phyloP scores from a whole-genome alignment of 2,797 vertebrate species.

The Sebastiscus tertius region DNA sequence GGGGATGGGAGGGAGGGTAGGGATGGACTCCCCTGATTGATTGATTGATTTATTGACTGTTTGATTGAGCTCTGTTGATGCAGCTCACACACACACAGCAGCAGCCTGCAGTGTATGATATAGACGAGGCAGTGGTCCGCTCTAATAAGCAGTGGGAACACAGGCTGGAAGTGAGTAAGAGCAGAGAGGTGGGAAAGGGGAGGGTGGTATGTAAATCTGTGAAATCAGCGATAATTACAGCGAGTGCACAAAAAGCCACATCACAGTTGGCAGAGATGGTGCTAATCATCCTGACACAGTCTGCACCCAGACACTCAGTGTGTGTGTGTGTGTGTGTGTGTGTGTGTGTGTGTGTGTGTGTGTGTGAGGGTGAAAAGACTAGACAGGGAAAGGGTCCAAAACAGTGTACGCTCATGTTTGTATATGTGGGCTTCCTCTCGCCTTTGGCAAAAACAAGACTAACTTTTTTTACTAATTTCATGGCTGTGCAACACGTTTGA shows the following conservation, averaged over 20 bases:
- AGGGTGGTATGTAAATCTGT: slow-evolving; percentile 81
- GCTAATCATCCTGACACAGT: slow-evolving; percentile 82
- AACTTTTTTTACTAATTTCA: slow-evolving; percentile 53
- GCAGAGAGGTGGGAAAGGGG: slow-evolving; percentile 73
- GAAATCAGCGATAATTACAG: slow-evolving; percentile 85
- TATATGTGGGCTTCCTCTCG: slow-evolving; percentile 20
- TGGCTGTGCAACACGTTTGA: slow-evolving; percentile 25
- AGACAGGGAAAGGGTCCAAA: slow-evolving; percentile 30
- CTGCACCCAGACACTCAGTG: slow-evolving; percentile 65
- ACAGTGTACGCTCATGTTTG: slow-evolving; percentile 8
- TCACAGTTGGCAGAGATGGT: slow-evolving; percentile 82
- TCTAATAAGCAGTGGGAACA: slow-evolving; percentile 48
- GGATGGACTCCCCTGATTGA: slow-evolving; percentile 15
- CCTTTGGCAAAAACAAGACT: slow-evolving; percentile 44
- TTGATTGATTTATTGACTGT: slow-evolving; percentile 38
- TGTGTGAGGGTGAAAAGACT: slow-evolving; percentile 10
- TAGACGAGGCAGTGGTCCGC: slow-evolving; percentile 21
- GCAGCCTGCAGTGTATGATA: slow-evolving; percentile 28
- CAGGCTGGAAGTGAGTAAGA: slow-evolving; percentile 79
- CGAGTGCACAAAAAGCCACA: slow-evolving; percentile 83
- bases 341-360: slow-evolving; percentile 12
- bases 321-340: neutral
- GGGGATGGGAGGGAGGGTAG: neutral
- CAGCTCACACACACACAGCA: slow-evolving; percentile 4
- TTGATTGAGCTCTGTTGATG: slow-evolving; percentile 27